phyloP scores from a whole-genome alignment of 2,888 invertebrate genomes.

The Desoria tigrina region DNA sequence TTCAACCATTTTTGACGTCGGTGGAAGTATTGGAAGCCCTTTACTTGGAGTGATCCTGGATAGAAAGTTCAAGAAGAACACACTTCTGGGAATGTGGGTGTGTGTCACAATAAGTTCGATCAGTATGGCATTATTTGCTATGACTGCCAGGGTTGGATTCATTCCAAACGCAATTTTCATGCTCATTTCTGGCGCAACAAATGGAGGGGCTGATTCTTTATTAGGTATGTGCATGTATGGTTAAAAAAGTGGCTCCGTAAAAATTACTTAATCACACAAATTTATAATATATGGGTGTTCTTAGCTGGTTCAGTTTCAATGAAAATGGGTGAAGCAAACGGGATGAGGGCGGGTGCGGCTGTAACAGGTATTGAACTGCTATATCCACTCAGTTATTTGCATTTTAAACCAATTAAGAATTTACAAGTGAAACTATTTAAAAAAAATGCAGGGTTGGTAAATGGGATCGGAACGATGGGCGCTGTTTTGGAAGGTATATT shows the following conservation, averaged over 20 bases:
- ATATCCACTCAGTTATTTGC: no score
- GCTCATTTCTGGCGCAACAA: slow-evolving; percentile 58
- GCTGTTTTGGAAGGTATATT: slow-evolving; percentile 58
- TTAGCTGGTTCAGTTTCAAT: slow-evolving; percentile 58
- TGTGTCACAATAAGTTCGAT: slow-evolving; percentile 56
- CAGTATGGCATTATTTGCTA: slow-evolving; percentile 56
- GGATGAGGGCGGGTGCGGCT: slow-evolving; percentile 58
- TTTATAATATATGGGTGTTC: neutral
- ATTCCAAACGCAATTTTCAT: slow-evolving; percentile 57
- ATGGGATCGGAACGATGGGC: slow-evolving; percentile 60
- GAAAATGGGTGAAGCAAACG: slow-evolving; percentile 59
- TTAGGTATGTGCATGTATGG: slow-evolving; percentile 18
- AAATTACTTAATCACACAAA: slow-evolving; percentile 3
- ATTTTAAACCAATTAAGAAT: neutral
- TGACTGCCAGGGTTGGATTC: slow-evolving; percentile 57
- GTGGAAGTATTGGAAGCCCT: slow-evolving; percentile 59
- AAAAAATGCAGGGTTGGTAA: slow-evolving; percentile 55
- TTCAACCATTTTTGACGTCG: slow-evolving; percentile 60
- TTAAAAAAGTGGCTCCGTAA: neutral
- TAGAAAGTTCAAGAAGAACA: slow-evolving; percentile 56
- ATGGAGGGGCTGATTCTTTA: slow-evolving; percentile 59
- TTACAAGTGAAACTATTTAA: neutral
- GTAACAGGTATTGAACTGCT: slow-evolving; percentile 55
- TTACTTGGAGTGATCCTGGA: slow-evolving; percentile 58
- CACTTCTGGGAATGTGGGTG: slow-evolving; percentile 56